A percentile compares a stretch with the other conserved stretches of the same genome.
phyloP scores from a whole-genome alignment of 2,113 vertebrate genomes.

The Eulemur rufifrons region DNA sequence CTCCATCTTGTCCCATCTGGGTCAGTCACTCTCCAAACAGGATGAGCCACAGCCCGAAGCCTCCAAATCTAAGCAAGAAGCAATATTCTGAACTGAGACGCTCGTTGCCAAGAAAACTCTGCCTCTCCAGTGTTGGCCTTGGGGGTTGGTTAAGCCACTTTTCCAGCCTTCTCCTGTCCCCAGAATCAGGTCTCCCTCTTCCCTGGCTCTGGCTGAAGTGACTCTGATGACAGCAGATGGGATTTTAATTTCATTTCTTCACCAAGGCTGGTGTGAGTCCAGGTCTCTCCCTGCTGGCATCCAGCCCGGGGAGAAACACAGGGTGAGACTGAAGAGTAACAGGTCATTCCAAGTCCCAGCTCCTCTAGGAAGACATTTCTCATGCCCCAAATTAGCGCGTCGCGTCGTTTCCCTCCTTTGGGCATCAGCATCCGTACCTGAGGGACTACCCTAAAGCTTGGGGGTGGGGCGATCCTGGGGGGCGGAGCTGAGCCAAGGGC shows the following conservation, averaged over 20 bases:
- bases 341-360: background rate
- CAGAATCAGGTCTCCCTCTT: background rate
- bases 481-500: background rate
- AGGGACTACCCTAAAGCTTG: background rate
- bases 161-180: background rate
- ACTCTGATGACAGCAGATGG: background rate
- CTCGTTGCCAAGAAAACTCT: background rate
- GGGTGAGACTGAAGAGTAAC: background rate
- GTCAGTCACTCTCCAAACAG: constrained; percentile 20
- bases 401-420: background rate
- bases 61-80: background rate
- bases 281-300: background rate
- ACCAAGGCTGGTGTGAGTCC: background rate
- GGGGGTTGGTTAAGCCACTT: background rate
- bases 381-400: background rate
- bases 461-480: too few species aligned
- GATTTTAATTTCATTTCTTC: background rate
- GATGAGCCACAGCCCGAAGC: background rate
- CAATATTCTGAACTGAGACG: background rate
- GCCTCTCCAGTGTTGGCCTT: background rate
- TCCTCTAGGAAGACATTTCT: background rate
- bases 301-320: background rate
- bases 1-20: background rate
- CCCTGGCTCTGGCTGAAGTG: background rate
- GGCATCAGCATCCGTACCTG: background rate